These are phyloP conservation scores for Muricea muricata DNA, from an alignment of 92 coral and sea anemone genomes.

Conservation along the genomic window DNA sequence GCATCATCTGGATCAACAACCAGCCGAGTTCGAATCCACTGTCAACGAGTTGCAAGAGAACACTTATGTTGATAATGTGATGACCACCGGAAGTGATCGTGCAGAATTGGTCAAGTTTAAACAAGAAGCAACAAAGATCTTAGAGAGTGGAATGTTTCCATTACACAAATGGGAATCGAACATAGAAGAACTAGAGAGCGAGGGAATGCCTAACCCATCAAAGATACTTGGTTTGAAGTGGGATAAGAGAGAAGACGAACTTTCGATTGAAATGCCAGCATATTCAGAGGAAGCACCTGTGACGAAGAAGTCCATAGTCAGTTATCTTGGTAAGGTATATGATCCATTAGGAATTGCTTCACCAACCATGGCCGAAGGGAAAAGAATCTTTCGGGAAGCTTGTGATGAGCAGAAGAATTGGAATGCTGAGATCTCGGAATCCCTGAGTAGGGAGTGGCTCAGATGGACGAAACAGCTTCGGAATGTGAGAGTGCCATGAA, in stretches of 20 bases:
- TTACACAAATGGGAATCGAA: too few relatives aligned
- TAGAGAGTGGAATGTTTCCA: background rate
- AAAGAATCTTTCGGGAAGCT: slow-evolving; percentile 33
- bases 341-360: slow-evolving; percentile 45
- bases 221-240: slow-evolving; percentile 47
- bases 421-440: slow-evolving; percentile 21
- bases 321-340: slow-evolving; percentile 41
- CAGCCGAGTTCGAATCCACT: slow-evolving; percentile 20
- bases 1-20: slow-evolving; percentile 59
- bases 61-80: slow-evolving; percentile 70
- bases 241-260: slow-evolving; percentile 40
- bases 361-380: slow-evolving; percentile 49
- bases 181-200: slow-evolving; percentile 7
- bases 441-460: slow-evolving; percentile 8
- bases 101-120: slow-evolving; percentile 49
- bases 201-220: slow-evolving; percentile 25
- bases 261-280: slow-evolving; percentile 15
- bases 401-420: slow-evolving; percentile 40
- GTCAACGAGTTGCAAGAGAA: slow-evolving; percentile 30
- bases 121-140: background rate
- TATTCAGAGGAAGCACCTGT: slow-evolving; percentile 18
- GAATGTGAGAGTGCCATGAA: slow-evolving; percentile 40
- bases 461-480: slow-evolving; percentile 55
- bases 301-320: slow-evolving; percentile 38
- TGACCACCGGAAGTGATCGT: slow-evolving; percentile 56